Evolutionary conservation across 2,888 invertebrate genomes (phyloP).

Genomic region (Buathra laborator): DNA sequence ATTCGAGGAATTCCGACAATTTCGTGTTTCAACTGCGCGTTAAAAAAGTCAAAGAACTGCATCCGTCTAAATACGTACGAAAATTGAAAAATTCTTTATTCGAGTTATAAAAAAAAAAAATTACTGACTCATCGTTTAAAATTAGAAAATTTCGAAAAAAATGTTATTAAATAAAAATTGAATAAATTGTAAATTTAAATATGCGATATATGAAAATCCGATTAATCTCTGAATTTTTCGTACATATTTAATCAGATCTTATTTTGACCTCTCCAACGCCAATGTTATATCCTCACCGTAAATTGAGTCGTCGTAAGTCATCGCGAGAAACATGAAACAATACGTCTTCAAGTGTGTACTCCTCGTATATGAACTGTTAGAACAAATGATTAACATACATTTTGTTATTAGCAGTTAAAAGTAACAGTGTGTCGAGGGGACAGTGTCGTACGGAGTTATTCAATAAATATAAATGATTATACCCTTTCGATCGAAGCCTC

Average conservation of each 20-base stretch:
- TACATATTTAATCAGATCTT: not conserved
- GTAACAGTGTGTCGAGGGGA: not conserved
- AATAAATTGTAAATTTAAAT: no score
- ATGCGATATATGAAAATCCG: no score
- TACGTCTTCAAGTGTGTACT: constrained; percentile 93
- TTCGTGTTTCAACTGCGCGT: not conserved
- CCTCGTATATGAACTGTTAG: constrained; percentile 89
- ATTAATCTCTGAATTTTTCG: not conserved
- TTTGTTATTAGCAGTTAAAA: constrained; percentile 10
- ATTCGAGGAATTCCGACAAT: constrained; percentile 19
- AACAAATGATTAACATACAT: constrained; percentile 54
- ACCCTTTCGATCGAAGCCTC: constrained; percentile 89
- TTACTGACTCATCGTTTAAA: not conserved
- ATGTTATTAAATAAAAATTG: not conserved
- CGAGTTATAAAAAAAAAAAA: not conserved
- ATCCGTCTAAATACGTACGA: not conserved
- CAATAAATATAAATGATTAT: constrained; percentile 45
- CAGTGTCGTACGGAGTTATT: not conserved
- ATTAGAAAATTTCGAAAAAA: not conserved
- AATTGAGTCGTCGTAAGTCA: constrained; percentile 92
- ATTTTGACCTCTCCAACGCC: not conserved
- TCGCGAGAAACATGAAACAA: constrained; percentile 92
- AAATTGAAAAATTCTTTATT: not conserved
- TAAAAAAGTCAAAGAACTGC: not conserved
- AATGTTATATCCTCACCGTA: constrained; percentile 88